These are phyloP conservation scores for Actinemys pallida DNA, from an alignment of 2,113 vertebrate species.

Conservation along the genomic window DNA sequence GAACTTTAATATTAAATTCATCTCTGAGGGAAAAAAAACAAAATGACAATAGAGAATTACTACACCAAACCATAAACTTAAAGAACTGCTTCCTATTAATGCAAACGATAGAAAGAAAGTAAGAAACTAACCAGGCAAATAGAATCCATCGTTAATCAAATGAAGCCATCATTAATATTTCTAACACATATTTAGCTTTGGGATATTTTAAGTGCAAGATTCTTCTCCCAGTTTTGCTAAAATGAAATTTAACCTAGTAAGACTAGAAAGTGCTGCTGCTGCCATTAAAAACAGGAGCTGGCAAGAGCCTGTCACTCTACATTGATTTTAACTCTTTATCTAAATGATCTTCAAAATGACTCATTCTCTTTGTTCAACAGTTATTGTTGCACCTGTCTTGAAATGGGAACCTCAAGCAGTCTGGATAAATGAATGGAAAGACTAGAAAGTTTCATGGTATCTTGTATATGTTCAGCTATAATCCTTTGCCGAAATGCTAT, in stretches of 20 bases:
- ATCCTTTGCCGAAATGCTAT: background rate
- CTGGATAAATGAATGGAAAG: background rate
- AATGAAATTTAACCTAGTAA: background rate
- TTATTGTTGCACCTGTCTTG: background rate
- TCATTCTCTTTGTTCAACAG: background rate
- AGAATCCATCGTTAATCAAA: background rate
- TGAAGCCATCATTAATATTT: background rate
- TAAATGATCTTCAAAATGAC: background rate
- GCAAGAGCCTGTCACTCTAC: background rate
- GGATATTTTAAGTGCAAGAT: background rate
- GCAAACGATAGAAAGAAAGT: background rate
- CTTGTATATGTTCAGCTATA: background rate
- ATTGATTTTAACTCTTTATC: background rate
- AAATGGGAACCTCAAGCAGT: background rate
- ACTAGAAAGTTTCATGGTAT: background rate
- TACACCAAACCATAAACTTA: background rate
- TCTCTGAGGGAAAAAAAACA: conserved; percentile 82
- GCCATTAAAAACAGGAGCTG: background rate
- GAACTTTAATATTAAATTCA: conserved; percentile 98
- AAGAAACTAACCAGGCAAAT: background rate
- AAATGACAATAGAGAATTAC: background rate
- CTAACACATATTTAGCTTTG: background rate
- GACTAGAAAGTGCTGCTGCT: no score
- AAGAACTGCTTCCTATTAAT: background rate
- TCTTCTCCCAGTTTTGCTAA: background rate